Evolutionary conservation across 2,113 vertebrate genomes (phyloP).

Genomic region (Talpa occidentalis): DNA sequence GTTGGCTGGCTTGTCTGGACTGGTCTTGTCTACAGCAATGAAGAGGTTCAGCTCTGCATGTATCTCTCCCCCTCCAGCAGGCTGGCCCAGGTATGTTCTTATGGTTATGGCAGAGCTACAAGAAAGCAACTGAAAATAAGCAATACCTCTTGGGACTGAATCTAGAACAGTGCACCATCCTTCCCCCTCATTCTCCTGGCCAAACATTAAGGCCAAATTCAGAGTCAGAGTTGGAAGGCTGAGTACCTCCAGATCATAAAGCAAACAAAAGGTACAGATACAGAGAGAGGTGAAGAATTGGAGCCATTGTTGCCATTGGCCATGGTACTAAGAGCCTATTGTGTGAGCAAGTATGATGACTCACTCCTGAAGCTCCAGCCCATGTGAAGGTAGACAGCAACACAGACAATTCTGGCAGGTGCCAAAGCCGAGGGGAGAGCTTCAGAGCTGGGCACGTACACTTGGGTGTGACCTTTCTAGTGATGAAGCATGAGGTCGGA

Average conservation of each 20-base stretch:
- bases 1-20: not conserved
- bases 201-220: not conserved
- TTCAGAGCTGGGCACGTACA: not conserved
- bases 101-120: not conserved
- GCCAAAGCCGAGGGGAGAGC: not conserved
- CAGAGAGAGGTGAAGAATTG: not conserved
- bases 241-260: not conserved
- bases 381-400: not conserved
- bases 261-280: not conserved
- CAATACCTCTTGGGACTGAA: not conserved
- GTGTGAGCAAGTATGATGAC: not conserved
- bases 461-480: not conserved
- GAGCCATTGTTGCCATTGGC: not conserved
- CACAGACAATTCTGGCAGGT: not conserved
- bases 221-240: not conserved
- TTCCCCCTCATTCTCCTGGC: not conserved
- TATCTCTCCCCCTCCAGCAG: not conserved
- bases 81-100: not conserved
- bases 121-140: not conserved
- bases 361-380: not conserved
- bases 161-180: not conserved
- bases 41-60: not conserved
- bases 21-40: not conserved
- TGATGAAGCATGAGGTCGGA: not conserved
- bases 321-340: not conserved